Base-by-base conservation (phyloP, 2,113 vertebrate genomes). In the Atractosteus spatula region DNA sequence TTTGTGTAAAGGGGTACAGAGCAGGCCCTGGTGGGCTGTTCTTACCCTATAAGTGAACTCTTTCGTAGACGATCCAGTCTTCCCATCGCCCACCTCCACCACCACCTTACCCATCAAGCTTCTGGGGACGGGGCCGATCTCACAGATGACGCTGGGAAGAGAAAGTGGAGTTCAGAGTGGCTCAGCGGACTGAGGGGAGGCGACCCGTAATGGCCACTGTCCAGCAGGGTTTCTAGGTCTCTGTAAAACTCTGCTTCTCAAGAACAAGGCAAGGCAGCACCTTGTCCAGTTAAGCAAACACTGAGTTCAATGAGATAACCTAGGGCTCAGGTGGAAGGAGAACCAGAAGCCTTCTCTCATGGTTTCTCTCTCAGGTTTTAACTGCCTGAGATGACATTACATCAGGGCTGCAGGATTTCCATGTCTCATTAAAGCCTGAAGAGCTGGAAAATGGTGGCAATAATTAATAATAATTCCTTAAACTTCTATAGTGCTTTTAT, bases 11-110 rank as follows among this genome's bases (percentile, higher is more conserved):
- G 64, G 55, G 8, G n/a, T 64, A 66, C 43, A 29, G n/a, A 43
- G 8, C 66, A 59, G 71, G 44, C 64, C 42, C 57, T 57, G 13
- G 16, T 71, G 47, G 14, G 5, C 16, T 59, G 13, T 14, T 63
- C 85, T 2, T 80, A 93, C 92, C 85, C 88, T 84, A 14, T 92
- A 93, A 0, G 83, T 88, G 71, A 93, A 93, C 3, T 3, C 0
- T 45, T 86, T 83, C 3, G 66, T 1, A 0, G 92, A 93, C 0
- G 0, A 59, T 1, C 90, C 89, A 0, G 0, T 29, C 11, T 75
- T 51, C 3, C 72, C 78, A n/a, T 85, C 89, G 1, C 84, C 82
- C 5, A 92, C 82, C n/a, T 82, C 72, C 1, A 92, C 76, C 56
- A 64, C 64, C 72, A 92, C 91, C 0, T 29, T 65, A 0, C 90